phyloP scores from a whole-genome alignment of 2,888 invertebrate species.

The Folsomia candida region DNA sequence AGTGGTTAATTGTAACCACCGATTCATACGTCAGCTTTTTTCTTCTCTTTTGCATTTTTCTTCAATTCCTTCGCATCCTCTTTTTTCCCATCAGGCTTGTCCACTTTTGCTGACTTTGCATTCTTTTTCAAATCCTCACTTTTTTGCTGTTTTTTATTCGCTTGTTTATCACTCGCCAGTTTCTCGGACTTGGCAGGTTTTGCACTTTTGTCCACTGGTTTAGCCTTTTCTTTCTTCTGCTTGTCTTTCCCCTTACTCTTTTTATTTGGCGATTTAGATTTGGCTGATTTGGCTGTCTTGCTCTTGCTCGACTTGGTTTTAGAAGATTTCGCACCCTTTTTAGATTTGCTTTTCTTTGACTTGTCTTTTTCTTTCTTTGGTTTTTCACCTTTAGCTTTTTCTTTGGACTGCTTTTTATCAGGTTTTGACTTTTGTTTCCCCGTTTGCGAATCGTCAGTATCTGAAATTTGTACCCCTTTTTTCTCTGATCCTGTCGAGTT shows the following conservation, averaged over 20 bases:
- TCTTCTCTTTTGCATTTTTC: not conserved
- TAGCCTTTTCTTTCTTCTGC: not conserved
- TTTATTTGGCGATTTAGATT: not conserved
- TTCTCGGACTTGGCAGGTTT: not conserved
- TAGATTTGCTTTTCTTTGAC: not conserved
- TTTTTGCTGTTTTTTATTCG: not conserved
- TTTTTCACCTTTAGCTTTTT: not conserved
- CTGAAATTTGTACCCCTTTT: not conserved
- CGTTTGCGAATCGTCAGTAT: not conserved
- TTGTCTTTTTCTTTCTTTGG: not conserved
- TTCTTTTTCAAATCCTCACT: not conserved
- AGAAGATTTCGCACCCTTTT: not conserved
- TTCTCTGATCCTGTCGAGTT: not conserved
- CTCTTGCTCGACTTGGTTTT: not conserved
- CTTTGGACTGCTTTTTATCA: not conserved
- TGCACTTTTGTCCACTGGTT: not conserved
- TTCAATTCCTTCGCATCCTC: not conserved
- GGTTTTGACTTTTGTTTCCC: not conserved
- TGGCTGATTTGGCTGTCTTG: not conserved
- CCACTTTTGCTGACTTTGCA: not conserved
- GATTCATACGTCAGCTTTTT: too few relatives aligned
- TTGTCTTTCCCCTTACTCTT: not conserved
- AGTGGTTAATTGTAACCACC: too few relatives aligned
- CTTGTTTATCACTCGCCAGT: not conserved
- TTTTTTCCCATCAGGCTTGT: not conserved